Evolutionary conservation across 2,113 vertebrate genomes (phyloP).

Genomic region (Danionella cerebrum): DNA sequence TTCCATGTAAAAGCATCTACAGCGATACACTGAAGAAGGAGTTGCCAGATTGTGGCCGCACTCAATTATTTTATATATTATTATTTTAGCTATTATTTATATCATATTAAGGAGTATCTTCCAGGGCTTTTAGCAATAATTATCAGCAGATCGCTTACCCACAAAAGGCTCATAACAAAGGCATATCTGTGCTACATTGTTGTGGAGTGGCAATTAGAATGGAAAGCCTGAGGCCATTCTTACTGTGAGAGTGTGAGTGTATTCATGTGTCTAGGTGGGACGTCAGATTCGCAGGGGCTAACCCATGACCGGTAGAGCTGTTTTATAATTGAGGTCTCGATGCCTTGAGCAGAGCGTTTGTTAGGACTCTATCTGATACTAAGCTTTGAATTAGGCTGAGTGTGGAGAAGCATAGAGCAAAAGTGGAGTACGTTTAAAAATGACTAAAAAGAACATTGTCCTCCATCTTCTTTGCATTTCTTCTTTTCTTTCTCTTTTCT

Average conservation of each 20-base stretch:
- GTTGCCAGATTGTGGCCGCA: conserved; percentile 53
- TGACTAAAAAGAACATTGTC: conserved; percentile 2
- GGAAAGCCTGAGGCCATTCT: conserved; percentile 37
- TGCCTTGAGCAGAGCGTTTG: conserved; percentile 37
- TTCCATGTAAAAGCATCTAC: conserved; percentile 36
- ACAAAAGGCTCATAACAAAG: conserved; percentile 43
- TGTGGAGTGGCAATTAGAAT: conserved; percentile 41
- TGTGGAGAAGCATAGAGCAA: background rate
- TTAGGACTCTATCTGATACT: conserved; percentile 26
- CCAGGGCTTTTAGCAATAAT: conserved; percentile 55
- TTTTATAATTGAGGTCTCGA: conserved; percentile 47
- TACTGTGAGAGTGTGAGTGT: conserved; percentile 24
- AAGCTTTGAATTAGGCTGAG: conserved; percentile 21
- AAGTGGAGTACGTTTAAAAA: conserved; percentile 9
- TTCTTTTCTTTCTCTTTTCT: no score
- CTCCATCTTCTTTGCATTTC: background rate
- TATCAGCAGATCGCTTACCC: conserved; percentile 58
- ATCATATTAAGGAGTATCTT: conserved; percentile 62
- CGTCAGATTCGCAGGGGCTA: conserved; percentile 32
- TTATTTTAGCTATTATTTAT: conserved; percentile 62
- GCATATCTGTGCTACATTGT: conserved; percentile 35
- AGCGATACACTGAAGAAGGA: conserved; percentile 61
- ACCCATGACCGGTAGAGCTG: conserved; percentile 33
- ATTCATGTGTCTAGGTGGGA: conserved; percentile 23
- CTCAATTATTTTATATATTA: conserved; percentile 55